Evolutionary conservation across 1,140 invertebrate genomes (phyloP).

Genomic region (Popillia japonica): DNA sequence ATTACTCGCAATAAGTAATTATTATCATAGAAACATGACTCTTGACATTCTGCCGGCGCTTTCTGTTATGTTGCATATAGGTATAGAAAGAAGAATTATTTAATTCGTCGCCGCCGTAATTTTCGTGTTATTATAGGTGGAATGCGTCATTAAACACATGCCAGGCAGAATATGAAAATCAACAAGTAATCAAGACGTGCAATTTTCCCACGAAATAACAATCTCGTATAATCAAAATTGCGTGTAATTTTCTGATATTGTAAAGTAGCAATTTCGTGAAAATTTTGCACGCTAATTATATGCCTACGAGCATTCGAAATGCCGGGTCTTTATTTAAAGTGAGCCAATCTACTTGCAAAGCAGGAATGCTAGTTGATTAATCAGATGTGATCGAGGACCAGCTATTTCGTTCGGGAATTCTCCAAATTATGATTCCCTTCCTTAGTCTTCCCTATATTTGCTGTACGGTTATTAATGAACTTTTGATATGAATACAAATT

Average conservation of each 20-base stretch:
- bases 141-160: conserved; percentile 16
- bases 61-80: too few relatives aligned
- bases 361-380: neutral
- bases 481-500: too few relatives aligned
- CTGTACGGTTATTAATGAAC: too few relatives aligned
- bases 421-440: too few relatives aligned
- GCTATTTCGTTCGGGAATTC: too few relatives aligned
- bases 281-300: conserved; percentile 27
- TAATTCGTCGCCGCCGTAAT: neutral
- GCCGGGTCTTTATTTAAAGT: conserved; percentile 21
- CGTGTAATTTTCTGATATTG: conserved; percentile 28
- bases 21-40: too few relatives aligned
- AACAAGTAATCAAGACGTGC: conserved; percentile 31
- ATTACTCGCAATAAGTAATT: too few relatives aligned
- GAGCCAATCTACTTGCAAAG: conserved; percentile 6
- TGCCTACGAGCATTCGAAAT: conserved; percentile 6
- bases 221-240: conserved; percentile 15
- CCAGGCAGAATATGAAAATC: neutral
- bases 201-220: conserved; percentile 21
- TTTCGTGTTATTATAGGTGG: neutral
- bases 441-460: too few relatives aligned
- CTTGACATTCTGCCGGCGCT: too few relatives aligned
- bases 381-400: neutral
- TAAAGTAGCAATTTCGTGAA: conserved; percentile 20
- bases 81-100: neutral